Base-by-base conservation (phyloP, 2,797 vertebrate genomes). In the Clarias platycephalus region DNA sequence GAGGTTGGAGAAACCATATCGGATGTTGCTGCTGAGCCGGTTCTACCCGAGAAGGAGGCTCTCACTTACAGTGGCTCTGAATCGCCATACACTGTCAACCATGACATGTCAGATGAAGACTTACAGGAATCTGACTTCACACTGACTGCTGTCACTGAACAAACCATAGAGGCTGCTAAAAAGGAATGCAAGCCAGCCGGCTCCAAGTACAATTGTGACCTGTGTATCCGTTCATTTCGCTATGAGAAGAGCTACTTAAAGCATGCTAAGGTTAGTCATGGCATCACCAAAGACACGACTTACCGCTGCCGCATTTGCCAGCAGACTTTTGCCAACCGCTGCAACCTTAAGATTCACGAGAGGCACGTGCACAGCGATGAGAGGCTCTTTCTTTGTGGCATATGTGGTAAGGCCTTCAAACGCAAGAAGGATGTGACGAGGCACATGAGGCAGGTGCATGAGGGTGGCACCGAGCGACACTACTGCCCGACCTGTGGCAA, bases 301-400 rank as follows among this genome's bases (percentile, higher is more conserved):
- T 95, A 97, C 83, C 95, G 96, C 81, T 99, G 98, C 0, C 94
- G 97, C 79, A 96, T 95, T 81, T 99, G 98, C 84, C 90, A 91
- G 64, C 97, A 99, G 92, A 98, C 96, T 64, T 99, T 99, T 3
- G 97, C 96, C 37, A 99, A 98, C 93, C 96, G 97, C 85, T 97
- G 97, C 94, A 99, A 99, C 93, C 93, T 99, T 68, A 97, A 97
- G 93, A 96, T 98, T 93, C 98, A 99, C 18, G 96, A 99, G 89
- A 95, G 95, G 62, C 97, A 98, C 0, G 98, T 99, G n/a, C 98
- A 99, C 93, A 98, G 93, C 74, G 97, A 94, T 0, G 97, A 98
- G 91, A 95, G 98, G 55, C 96, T 94, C 63, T 99, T 97, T 89
- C 89, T 95, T 0, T 99, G 98, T 5, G 94, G 95, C 37, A 92